phyloP scores from a whole-genome alignment of 2,113 vertebrate genomes.

The Pyrgilauda ruficollis region DNA sequence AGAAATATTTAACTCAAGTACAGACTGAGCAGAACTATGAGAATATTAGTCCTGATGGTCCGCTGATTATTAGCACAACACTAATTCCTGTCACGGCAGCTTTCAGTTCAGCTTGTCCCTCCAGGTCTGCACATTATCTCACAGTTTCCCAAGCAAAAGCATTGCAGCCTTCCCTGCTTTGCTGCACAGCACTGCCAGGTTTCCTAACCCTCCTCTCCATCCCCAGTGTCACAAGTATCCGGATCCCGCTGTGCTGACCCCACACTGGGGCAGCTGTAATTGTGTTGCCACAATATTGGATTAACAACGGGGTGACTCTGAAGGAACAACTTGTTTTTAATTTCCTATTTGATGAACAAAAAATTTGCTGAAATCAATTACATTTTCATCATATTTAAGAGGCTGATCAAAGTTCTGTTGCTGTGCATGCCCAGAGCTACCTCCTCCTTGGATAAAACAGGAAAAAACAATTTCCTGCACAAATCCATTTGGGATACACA shows the following conservation, averaged over 20 bases:
- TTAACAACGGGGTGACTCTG: background rate
- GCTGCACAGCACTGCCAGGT: background rate
- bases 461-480: background rate
- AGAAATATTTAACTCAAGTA: background rate
- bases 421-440: background rate
- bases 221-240: background rate
- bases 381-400: background rate
- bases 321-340: background rate
- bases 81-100: background rate
- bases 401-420: background rate
- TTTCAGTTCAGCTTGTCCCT: background rate
- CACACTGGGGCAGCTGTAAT: background rate
- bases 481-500: background rate
- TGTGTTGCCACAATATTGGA: constrained; percentile 51
- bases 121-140: background rate
- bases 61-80: background rate
- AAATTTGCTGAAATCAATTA: background rate
- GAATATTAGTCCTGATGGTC: background rate
- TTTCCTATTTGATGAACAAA: background rate
- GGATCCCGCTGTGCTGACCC: background rate
- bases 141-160: background rate
- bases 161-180: background rate
- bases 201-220: background rate
- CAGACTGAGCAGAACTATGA: background rate
- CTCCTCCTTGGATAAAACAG: background rate